These are phyloP conservation scores for Myiopsitta monachus DNA, from an alignment of 2,113 vertebrate species.

Conservation along the genomic window DNA sequence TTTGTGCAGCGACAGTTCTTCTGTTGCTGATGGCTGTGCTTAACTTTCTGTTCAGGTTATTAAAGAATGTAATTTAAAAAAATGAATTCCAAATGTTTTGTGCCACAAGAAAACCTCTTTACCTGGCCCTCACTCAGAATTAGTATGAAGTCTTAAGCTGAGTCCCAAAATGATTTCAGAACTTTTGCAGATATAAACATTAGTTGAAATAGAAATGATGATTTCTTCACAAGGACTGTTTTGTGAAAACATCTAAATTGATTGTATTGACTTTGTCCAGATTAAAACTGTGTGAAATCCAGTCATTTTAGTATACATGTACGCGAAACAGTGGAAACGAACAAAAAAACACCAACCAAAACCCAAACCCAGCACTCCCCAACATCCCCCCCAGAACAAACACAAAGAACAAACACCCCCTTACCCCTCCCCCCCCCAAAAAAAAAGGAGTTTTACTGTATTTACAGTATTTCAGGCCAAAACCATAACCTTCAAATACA, in stretches of 20 bases:
- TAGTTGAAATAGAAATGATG: neutral
- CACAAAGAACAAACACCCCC: too few relatives aligned
- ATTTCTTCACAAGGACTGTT: neutral
- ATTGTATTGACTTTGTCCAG: neutral
- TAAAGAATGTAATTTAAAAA: neutral
- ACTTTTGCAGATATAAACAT: neutral
- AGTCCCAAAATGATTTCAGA: neutral
- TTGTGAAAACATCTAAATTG: neutral
- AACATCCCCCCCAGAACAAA: neutral
- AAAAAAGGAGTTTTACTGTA: neutral
- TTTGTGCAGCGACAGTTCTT: neutral
- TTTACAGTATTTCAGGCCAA: neutral
- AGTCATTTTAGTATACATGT: neutral
- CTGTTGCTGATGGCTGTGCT: neutral
- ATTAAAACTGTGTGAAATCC: neutral
- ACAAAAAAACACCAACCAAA: neutral
- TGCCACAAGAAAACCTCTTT: neutral
- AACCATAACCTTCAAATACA: neutral
- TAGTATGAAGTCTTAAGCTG: neutral
- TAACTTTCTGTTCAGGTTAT: neutral
- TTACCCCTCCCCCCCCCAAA: too few relatives aligned
- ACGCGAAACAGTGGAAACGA: neutral
- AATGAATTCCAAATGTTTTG: neutral
- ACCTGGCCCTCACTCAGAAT: neutral
- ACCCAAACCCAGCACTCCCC: too few relatives aligned